Conservation (phyloP, 2,888 invertebrate genomes). For the Drosophila pseudotakahashii region DNA sequence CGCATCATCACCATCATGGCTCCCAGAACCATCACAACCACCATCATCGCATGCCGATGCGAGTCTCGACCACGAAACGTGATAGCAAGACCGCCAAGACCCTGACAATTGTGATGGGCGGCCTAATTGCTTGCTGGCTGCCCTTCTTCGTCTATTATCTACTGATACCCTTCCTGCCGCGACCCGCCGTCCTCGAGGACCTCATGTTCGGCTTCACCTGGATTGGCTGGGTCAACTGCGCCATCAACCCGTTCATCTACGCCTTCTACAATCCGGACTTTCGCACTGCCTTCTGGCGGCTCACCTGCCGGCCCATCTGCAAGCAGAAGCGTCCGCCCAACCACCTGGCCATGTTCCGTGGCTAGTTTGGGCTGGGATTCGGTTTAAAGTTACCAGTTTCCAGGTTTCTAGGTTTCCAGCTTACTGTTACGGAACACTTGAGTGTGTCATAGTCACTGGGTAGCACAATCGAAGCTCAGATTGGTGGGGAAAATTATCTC, state of each 20-base stretch:
- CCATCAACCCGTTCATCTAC: constrained; percentile 95
- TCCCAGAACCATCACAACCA: constrained; percentile 47
- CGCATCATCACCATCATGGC: constrained; percentile 10
- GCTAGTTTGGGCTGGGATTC: constrained; percentile 44
- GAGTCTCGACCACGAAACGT: constrained; percentile 89
- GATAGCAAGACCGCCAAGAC: constrained; percentile 96
- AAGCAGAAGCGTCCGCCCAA: constrained; percentile 78
- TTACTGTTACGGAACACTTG: background rate
- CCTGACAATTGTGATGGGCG: constrained; percentile 94
- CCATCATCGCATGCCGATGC: constrained; percentile 81
- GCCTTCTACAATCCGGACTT: constrained; percentile 95
- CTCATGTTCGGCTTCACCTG: constrained; percentile 92
- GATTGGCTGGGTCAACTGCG: constrained; percentile 96
- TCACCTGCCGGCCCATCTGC: constrained; percentile 86
- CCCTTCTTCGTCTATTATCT: constrained; percentile 94
- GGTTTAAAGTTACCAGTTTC: background rate
- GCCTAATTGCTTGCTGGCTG: constrained; percentile 94
- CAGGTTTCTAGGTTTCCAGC: background rate
- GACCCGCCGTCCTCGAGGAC: constrained; percentile 86
- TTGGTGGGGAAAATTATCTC: constrained; percentile 1
- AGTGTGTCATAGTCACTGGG: background rate
- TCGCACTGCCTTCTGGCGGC: constrained; percentile 93
- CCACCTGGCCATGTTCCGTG: constrained; percentile 80
- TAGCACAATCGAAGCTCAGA: constrained; percentile 1
- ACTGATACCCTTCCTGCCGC: constrained; percentile 91